phyloP scores from a whole-genome alignment of 2,113 vertebrate genomes.

The Pelecanoides urinatrix region DNA sequence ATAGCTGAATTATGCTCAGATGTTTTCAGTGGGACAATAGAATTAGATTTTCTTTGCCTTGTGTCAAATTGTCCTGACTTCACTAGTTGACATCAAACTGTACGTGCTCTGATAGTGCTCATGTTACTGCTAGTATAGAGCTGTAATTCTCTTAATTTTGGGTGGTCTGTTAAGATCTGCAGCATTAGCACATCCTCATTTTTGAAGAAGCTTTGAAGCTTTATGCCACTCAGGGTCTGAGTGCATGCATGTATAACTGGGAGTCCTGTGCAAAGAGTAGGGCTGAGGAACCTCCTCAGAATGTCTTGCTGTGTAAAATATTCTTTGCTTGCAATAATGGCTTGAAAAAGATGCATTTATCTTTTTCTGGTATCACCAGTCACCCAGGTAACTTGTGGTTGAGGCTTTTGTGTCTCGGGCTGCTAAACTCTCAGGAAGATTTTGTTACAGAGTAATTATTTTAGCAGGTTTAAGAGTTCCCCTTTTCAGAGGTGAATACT shows the following conservation, averaged over 20 bases:
- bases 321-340: background rate
- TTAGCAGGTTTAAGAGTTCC: background rate
- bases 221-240: background rate
- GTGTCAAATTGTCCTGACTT: background rate
- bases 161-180: background rate
- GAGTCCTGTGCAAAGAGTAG: background rate
- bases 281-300: background rate
- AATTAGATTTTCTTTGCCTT: background rate
- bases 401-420: background rate
- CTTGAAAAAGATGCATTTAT: background rate
- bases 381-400: background rate
- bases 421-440: background rate
- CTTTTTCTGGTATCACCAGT: background rate
- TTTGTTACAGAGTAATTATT: background rate
- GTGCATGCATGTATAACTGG: rapidly evolving
- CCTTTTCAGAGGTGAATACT: background rate
- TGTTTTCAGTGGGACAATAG: background rate
- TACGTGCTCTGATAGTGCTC: background rate
- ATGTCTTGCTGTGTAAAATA: background rate
- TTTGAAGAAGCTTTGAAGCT: background rate
- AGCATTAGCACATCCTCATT: background rate
- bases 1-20: background rate
- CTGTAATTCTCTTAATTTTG: background rate
- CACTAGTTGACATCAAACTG: background rate
- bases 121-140: background rate